Base-by-base conservation (phyloP, 2,888 invertebrate species). In the Megamerina dolium region DNA sequence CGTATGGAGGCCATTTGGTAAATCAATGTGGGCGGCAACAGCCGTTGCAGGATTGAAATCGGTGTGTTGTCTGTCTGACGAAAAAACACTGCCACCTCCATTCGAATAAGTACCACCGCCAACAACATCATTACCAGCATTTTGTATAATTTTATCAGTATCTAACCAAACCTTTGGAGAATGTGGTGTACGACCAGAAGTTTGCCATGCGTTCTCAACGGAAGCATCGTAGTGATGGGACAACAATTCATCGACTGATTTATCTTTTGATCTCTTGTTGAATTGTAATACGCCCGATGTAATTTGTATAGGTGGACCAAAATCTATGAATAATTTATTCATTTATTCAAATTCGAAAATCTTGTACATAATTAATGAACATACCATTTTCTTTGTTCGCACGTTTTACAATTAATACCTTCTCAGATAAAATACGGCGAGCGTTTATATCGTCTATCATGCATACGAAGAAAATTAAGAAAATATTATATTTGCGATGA, bases 251-350 rank as follows among this genome's bases (percentile, higher is more conserved):
- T 33, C 45, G 12, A 36, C 31, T 1, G 51, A 42, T 10, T 37
- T n/a, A 19, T 46, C 43, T 13, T 49, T 39, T 9, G 47, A 41
- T 1, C 39, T 37, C 10, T 46, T 35, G 9, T 48, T 37, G 17
- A 61, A 45, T 5, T 63, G 58, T 10, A 64, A 39, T 8, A 64
- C 52, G 1, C 56, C 53, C 0, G 64, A 64, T 17, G 51, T 63
- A 2, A 64, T 58, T 14, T 57, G 59, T 30, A 59, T 48, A 0
- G 58, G 45, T 1, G 61, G 56, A 4, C 58, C 60, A 38, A 51
- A 55, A 10, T 57, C 60, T 60, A 21, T 14, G 27, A 9, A 13
- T 13, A 9, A 38, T 23, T 12, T 14, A 9, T 2, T 5, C 19
- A 20, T 10, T 34, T 21, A 17, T 19, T 23, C 13, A 35, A 16